A percentile compares a stretch with the other conserved stretches of the same genome.
Conservation (phyloP, 2,888 invertebrate species). For the Zelleria hepariella region DNA sequence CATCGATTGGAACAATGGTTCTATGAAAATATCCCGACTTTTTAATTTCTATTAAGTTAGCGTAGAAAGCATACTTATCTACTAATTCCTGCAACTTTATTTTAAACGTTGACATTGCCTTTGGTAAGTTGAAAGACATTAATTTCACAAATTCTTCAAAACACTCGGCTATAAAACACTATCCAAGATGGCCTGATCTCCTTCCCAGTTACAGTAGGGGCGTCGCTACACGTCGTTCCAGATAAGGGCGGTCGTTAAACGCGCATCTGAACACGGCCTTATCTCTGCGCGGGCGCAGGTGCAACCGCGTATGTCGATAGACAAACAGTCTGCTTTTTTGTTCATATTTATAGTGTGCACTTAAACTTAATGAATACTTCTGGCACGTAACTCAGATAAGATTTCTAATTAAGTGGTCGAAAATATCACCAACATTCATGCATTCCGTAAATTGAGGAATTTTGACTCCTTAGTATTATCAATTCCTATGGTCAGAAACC, state of each 20-base stretch:
- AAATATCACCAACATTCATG: neutral
- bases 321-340: neutral
- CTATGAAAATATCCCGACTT: too few relatives aligned
- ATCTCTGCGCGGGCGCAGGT: neutral
- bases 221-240: neutral
- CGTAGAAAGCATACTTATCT: neutral
- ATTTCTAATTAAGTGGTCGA: neutral
- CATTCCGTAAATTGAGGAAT: neutral
- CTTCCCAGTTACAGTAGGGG: neutral
- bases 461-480: too few relatives aligned
- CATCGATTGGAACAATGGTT: too few relatives aligned
- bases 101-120: too few relatives aligned
- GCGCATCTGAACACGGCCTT: neutral
- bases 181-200: neutral
- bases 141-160: too few relatives aligned
- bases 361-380: neutral
- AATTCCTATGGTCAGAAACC: too few relatives aligned
- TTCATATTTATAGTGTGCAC: neutral
- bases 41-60: too few relatives aligned
- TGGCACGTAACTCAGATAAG: neutral
- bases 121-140: too few relatives aligned
- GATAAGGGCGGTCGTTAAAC: neutral
- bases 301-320: neutral
- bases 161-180: neutral
- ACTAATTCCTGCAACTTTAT: neutral